Percentiles rank a stretch among this genome's conserved stretches.
Evolutionary conservation across 2,888 invertebrate genomes (phyloP).

Genomic region (Harpagoxenus sublaevis): DNA sequence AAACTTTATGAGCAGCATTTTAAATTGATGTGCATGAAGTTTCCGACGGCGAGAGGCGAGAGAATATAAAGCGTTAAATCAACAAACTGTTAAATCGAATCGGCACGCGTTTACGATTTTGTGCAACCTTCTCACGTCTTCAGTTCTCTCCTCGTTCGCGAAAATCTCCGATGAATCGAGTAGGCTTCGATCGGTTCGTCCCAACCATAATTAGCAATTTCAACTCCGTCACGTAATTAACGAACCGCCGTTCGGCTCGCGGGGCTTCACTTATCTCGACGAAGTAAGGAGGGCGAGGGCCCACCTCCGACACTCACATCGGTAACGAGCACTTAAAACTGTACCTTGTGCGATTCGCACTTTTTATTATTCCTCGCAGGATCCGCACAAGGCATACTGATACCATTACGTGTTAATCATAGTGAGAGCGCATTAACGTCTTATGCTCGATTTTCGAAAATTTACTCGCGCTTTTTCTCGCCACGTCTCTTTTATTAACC

Average conservation of each 20-base stretch:
- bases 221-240: slow-evolving; percentile 52
- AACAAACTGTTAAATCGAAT: slow-evolving; percentile 17
- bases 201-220: slow-evolving; percentile 51
- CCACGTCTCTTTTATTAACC: slow-evolving; percentile 32
- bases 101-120: slow-evolving; percentile 4
- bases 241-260: slow-evolving; percentile 29
- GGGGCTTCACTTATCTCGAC: slow-evolving; percentile 37
- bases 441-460: slow-evolving; percentile 27
- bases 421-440: slow-evolving; percentile 24
- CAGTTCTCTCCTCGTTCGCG: background rate
- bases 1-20: background rate
- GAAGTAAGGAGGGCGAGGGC: background rate
- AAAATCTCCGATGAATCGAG: slow-evolving; percentile 16
- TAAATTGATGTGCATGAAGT: background rate
- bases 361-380: slow-evolving; percentile 48
- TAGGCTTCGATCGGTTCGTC: background rate
- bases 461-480: slow-evolving; percentile 25
- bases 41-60: background rate
- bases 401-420: slow-evolving; percentile 45
- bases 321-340: slow-evolving; percentile 49
- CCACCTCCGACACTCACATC: slow-evolving; percentile 44
- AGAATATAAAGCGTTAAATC: slow-evolving; percentile 9
- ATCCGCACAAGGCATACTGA: background rate
- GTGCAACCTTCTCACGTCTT: slow-evolving; percentile 29
- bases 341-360: slow-evolving; percentile 45